phyloP scores from a whole-genome alignment of 1,140 invertebrate species.

The Heliconius melpomene region DNA sequence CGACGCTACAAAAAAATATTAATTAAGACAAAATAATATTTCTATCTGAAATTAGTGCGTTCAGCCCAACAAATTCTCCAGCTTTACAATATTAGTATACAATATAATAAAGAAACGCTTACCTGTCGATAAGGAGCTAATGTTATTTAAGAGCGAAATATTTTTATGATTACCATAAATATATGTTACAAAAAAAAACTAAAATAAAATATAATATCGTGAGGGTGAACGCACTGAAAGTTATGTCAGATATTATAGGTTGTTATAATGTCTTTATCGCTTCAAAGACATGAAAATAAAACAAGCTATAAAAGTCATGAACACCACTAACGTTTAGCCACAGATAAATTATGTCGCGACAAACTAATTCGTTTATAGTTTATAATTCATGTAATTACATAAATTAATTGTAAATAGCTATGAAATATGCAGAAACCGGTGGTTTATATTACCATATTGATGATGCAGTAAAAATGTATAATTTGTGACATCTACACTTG shows the following conservation, averaged over 20 bases:
- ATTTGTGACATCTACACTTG: background rate
- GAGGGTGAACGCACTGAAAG: background rate
- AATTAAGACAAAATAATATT: no score
- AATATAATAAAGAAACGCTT: no score
- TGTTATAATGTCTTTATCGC: slow-evolving; percentile 28
- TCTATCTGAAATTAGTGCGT: no score
- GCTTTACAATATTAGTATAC: no score
- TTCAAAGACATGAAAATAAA: slow-evolving; percentile 33
- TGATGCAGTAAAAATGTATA: background rate
- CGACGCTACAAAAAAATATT: no score
- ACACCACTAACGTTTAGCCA: slow-evolving; percentile 2
- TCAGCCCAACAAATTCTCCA: no score
- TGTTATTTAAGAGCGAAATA: no score
- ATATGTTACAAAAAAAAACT: no score
- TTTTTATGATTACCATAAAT: no score
- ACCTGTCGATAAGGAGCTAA: no score
- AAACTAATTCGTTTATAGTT: background rate
- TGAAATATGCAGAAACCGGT: background rate
- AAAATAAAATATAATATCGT: background rate
- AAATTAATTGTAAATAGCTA: background rate
- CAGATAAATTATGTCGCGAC: slow-evolving; percentile 17
- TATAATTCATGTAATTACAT: slow-evolving; percentile 5
- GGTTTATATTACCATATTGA: background rate
- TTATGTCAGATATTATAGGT: slow-evolving; percentile 15
- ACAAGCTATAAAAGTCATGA: slow-evolving; percentile 31